Percentiles rank a stretch among this genome's conserved stretches.
phyloP scores from a whole-genome alignment of 2,113 vertebrate genomes.

The Epinephelus lanceolatus region DNA sequence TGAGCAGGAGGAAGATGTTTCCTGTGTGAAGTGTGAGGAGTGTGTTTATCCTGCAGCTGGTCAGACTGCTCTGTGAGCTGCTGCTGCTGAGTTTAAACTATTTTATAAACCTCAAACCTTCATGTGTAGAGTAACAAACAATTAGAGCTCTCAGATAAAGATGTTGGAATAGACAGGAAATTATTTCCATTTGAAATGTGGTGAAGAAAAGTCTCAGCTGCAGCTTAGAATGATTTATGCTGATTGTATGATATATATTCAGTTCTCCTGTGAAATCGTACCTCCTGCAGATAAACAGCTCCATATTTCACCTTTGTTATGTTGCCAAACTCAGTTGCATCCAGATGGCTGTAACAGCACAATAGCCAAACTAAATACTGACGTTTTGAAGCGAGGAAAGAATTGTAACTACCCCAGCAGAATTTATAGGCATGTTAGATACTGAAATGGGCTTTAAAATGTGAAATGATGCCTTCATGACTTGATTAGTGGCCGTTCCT shows the following conservation, averaged over 20 bases:
- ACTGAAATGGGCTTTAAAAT: slow-evolving; percentile 58
- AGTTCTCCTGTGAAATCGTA: background rate
- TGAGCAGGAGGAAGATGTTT: background rate
- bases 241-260: background rate
- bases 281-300: slow-evolving; percentile 11
- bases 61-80: background rate
- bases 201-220: background rate
- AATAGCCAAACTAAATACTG: slow-evolving; percentile 35
- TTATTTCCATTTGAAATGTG: background rate
- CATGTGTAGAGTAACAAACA: background rate
- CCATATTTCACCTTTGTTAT: slow-evolving; percentile 23
- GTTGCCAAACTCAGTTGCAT: slow-evolving; percentile 31
- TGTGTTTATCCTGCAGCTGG: background rate
- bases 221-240: background rate
- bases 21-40: background rate
- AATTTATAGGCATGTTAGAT: slow-evolving; percentile 34
- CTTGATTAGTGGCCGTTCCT: slow-evolving; percentile 57
- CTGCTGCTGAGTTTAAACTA: background rate
- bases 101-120: background rate
- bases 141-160: background rate
- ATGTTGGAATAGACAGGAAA: background rate
- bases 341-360: slow-evolving; percentile 32
- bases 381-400: slow-evolving; percentile 26
- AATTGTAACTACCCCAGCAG: slow-evolving; percentile 27
- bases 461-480: slow-evolving; percentile 39